Conservation (phyloP, 2,113 vertebrate genomes). For the Salvelinus alpinus region DNA sequence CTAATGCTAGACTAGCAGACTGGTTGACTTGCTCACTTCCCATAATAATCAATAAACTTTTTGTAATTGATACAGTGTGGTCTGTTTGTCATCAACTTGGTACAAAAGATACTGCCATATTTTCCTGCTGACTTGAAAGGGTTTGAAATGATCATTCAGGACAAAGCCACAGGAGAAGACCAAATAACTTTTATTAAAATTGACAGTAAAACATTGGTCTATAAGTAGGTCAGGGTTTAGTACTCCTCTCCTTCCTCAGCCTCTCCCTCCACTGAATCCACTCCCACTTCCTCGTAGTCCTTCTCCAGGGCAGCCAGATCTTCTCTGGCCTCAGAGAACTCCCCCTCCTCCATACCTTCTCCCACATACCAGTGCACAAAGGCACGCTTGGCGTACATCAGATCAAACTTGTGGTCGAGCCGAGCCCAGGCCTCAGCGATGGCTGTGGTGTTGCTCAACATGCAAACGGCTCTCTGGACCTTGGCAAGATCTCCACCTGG, state of each 20-base stretch:
- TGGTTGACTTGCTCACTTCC: too few relatives aligned
- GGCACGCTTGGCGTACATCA: slow-evolving; percentile 78
- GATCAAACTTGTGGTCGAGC: slow-evolving; percentile 79
- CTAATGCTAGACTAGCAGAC: too few relatives aligned
- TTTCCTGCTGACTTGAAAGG: too few relatives aligned
- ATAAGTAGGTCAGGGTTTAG: not conserved
- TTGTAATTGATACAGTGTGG: too few relatives aligned
- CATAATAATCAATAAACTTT: too few relatives aligned
- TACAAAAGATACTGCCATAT: too few relatives aligned
- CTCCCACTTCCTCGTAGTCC: slow-evolving; percentile 78
- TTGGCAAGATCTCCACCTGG: slow-evolving; percentile 74
- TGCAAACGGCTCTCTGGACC: slow-evolving; percentile 74
- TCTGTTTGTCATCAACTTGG: too few relatives aligned
- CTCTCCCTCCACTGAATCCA: slow-evolving; percentile 53
- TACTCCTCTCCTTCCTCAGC: slow-evolving; percentile 28
- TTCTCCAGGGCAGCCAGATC: slow-evolving; percentile 78
- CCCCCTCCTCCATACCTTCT: slow-evolving; percentile 79
- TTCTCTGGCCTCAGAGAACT: slow-evolving; percentile 78
- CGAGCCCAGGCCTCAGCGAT: slow-evolving; percentile 77
- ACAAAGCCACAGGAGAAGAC: not conserved
- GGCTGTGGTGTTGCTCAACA: slow-evolving; percentile 79
- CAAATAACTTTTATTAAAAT: not conserved
- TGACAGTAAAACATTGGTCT: not conserved
- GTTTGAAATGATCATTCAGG: not conserved
- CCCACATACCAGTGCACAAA: slow-evolving; percentile 82